These are phyloP conservation scores for Brotula barbata DNA, from an alignment of 2,797 vertebrate species.

Conservation along the genomic window DNA sequence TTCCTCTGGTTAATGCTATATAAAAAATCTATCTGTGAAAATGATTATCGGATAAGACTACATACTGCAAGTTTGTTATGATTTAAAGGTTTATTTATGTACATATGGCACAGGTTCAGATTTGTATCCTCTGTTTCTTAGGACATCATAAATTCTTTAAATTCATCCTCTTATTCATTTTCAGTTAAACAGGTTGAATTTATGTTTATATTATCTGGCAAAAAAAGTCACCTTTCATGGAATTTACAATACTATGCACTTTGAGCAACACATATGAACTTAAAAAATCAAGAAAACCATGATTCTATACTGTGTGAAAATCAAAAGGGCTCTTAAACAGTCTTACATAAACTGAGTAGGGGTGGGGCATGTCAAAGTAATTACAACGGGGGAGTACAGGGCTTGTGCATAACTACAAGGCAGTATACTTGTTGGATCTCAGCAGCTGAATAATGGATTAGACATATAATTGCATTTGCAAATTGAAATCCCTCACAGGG, in stretches of 20 bases:
- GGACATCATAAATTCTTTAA: neutral
- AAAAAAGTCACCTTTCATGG: too few relatives aligned
- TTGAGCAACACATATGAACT: neutral
- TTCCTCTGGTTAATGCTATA: conserved; percentile 41
- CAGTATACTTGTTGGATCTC: conserved; percentile 55
- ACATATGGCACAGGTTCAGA: neutral
- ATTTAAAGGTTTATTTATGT: neutral
- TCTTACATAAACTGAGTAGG: conserved; percentile 21
- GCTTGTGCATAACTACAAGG: conserved; percentile 76
- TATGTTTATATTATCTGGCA: neutral
- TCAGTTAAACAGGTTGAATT: neutral
- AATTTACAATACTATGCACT: neutral
- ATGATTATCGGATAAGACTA: neutral
- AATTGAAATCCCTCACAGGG: conserved; percentile 74
- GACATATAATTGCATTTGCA: conserved; percentile 83
- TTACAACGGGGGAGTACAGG: conserved; percentile 68
- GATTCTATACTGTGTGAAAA: neutral
- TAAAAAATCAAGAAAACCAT: neutral
- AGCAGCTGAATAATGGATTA: conserved; percentile 76
- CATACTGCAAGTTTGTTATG: neutral
- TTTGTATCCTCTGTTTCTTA: too few relatives aligned
- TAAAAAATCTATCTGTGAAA: conserved; percentile 25
- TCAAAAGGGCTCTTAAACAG: conserved; percentile 3
- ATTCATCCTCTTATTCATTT: neutral
- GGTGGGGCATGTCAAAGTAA: conserved; percentile 67